Evolutionary conservation across 1,140 invertebrate genomes (phyloP), one percentile per base, ranked within the genome.

Genomic region (Brachionus manjavacas): DNA sequence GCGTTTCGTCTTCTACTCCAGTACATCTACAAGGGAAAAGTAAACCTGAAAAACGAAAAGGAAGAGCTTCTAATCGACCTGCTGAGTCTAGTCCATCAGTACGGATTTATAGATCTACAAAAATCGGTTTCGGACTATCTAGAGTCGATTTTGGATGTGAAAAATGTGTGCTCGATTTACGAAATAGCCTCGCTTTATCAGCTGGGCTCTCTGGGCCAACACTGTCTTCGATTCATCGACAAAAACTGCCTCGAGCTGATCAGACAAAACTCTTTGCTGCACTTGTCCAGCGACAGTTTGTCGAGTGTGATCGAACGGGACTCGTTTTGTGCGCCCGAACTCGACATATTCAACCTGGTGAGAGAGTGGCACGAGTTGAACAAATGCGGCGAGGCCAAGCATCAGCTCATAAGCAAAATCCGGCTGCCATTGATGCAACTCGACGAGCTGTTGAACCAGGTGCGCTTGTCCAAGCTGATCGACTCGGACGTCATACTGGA

Each of bases 311-410:
- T 99, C 46, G 92, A 93, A 70, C 91, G 96, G 74, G 94, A 98
- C 90, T 98, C 96, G 1, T 98, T 99, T 90, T 98, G 94, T 91
- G 96, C 95, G 0, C 92, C 93, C 4, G 97, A 99, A 91, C 94
- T 96, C 28, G 94, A 98, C 86, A 97, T 99, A 85, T 99, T 99
- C 89, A 91, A 92, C 86, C 94, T 94, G 7, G 94, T 98, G 2
- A 92, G 92, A 87, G 91, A 92, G 70, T 99, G 96, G 96, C 93
- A 94, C 84, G 93, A 92, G 87, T 6, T 43, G 9, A 90, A 92
- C 86, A 92, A 97, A 92, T 90, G 92, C 28, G 92, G 92, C 28
- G 92, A 94, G 86, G 85, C 86, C 4, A 86, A 86, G 7, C 85
- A 85, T 4, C 86, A 89, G 31, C 85, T 85, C 4, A 85, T 91